These are phyloP conservation scores for Pangasianodon hypophthalmus DNA, from an alignment of 2,113 vertebrate genomes.

Conservation along the genomic window DNA sequence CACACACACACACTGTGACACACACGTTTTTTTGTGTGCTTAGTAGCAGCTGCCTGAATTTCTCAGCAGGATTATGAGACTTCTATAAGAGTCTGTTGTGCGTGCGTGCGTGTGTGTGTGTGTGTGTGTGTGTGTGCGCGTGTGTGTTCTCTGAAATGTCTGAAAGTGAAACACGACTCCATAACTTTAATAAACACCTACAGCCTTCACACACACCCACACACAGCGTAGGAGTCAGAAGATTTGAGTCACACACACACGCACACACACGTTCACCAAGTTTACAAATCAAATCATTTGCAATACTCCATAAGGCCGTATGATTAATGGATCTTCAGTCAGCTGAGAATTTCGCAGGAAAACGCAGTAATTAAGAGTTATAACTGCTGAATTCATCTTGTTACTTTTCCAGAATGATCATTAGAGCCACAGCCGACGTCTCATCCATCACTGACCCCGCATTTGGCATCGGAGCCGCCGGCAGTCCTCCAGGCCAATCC, in stretches of 20 bases:
- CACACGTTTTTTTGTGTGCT: slow-evolving; percentile 28
- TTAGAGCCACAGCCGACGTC: slow-evolving; percentile 62
- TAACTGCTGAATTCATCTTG: slow-evolving; percentile 73
- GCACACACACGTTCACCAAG: neutral
- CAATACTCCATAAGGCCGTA: neutral
- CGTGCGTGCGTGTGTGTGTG: slow-evolving; percentile 37
- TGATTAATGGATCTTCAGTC: slow-evolving; percentile 66
- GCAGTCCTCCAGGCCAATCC: slow-evolving; percentile 58
- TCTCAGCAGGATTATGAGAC: slow-evolving; percentile 45
- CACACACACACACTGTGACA: neutral
- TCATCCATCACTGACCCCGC: slow-evolving; percentile 68
- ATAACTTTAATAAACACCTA: slow-evolving; percentile 45
- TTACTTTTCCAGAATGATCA: slow-evolving; percentile 75
- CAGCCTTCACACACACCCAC: neutral
- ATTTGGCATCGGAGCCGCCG: slow-evolving; percentile 64
- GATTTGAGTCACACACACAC: neutral
- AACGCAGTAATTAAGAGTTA: slow-evolving; percentile 72
- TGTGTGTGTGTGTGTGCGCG: neutral
- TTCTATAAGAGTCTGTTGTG: slow-evolving; percentile 36
- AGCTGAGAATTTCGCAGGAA: slow-evolving; percentile 74
- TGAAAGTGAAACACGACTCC: slow-evolving; percentile 15
- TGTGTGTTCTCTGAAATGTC: neutral
- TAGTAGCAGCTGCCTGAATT: slow-evolving; percentile 40
- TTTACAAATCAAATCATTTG: slow-evolving; percentile 14
- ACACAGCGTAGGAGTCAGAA: neutral